Percentiles rank a stretch among this genome's conserved stretches.
Conservation (phyloP, 1,140 invertebrate species). For the Chrysoperla carnea region DNA sequence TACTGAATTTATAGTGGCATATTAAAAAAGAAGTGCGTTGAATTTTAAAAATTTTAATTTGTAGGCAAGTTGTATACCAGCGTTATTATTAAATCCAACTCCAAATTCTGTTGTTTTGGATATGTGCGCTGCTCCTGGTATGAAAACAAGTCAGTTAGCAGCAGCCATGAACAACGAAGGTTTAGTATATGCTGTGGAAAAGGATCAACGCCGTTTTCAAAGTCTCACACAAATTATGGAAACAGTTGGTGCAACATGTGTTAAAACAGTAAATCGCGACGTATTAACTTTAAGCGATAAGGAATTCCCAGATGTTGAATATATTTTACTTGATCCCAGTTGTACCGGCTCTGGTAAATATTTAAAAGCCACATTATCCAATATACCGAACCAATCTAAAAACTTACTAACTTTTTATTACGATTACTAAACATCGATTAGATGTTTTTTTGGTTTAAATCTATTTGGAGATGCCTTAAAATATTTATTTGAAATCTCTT, state of each 20-base stretch:
- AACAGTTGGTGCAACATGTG: conserved; percentile 42
- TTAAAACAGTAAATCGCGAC: conserved; percentile 48
- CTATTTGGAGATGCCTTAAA: not conserved
- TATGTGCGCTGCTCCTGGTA: conserved; percentile 90
- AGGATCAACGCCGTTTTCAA: conserved; percentile 42
- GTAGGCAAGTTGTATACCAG: conserved; percentile 78
- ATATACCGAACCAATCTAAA: conserved; percentile 4
- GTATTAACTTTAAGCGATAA: conserved; percentile 41
- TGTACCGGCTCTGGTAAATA: conserved; percentile 82
- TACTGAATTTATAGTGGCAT: no score
- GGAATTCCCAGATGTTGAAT: conserved; percentile 56
- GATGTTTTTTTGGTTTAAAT: not conserved
- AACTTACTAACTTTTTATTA: conserved; percentile 2
- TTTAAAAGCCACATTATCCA: conserved; percentile 4
- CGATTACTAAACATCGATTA: conserved; percentile 1
- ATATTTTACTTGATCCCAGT: conserved; percentile 86
- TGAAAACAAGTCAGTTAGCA: conserved; percentile 84
- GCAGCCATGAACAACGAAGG: conserved; percentile 64
- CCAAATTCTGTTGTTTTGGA: conserved; percentile 59
- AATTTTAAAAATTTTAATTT: conserved; percentile 12
- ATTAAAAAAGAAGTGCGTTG: no score
- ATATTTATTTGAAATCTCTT: no score
- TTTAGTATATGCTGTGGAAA: conserved; percentile 70
- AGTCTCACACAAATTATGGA: conserved; percentile 42
- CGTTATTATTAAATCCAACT: conserved; percentile 51